phyloP scores from a whole-genome alignment of 2,888 invertebrate species.

The Pyrochroa serraticornis region DNA sequence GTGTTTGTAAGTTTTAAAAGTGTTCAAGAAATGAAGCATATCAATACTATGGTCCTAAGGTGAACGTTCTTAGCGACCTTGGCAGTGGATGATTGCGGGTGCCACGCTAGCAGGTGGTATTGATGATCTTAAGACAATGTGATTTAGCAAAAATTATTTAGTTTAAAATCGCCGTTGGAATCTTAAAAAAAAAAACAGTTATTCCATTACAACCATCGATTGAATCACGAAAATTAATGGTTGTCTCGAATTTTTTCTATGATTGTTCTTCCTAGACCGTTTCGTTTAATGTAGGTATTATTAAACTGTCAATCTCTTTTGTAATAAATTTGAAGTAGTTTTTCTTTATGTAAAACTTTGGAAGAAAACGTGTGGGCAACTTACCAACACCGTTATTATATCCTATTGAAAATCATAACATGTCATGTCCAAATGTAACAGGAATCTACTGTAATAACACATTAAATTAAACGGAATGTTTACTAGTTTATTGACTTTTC shows the following conservation, averaged over 20 bases:
- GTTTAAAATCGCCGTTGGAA: too few species aligned
- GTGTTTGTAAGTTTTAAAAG: constrained; percentile 1
- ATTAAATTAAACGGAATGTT: constrained; percentile 25
- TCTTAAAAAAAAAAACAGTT: too few species aligned
- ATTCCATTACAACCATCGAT: not conserved
- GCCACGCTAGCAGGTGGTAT: constrained; percentile 32
- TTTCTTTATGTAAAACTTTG: constrained; percentile 1
- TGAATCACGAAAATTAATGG: not conserved
- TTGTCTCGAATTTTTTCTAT: too few species aligned
- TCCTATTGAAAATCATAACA: constrained; percentile 35
- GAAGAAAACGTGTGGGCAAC: constrained; percentile 3
- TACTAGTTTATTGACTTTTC: constrained; percentile 25
- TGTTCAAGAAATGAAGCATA: constrained; percentile 25
- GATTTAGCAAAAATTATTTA: too few species aligned
- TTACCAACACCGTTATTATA: constrained; percentile 36
- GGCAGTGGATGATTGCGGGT: constrained; percentile 45
- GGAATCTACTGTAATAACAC: not conserved
- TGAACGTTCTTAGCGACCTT: constrained; percentile 56
- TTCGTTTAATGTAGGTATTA: constrained; percentile 4
- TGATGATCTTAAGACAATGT: constrained; percentile 16
- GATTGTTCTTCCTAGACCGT: not conserved
- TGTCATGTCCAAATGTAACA: constrained; percentile 27
- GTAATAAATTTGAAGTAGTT: constrained; percentile 4
- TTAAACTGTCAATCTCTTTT: not conserved
- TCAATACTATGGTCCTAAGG: constrained; percentile 48